phyloP scores from a whole-genome alignment of 2,113 vertebrate genomes.

The Syrrhaptes paradoxus region DNA sequence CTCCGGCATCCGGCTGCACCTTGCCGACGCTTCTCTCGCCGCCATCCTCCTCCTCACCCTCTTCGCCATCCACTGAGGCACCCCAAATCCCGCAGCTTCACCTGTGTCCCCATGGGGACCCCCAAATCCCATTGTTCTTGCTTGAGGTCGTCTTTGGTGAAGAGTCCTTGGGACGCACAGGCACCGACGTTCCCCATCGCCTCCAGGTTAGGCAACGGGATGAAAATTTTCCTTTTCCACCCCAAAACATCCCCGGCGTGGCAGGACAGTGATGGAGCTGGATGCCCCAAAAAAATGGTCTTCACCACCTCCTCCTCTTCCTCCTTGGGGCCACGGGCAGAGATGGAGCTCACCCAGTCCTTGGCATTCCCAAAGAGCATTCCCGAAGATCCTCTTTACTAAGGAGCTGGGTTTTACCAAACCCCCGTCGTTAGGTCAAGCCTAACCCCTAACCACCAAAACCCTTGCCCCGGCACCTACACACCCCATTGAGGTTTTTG shows the following conservation, averaged over 20 bases:
- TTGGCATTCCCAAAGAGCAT: not conserved
- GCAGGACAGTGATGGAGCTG: not conserved
- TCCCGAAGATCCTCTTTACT: not conserved
- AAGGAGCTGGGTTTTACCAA: not conserved
- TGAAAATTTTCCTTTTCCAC: not conserved
- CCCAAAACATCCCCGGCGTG: fast-evolving
- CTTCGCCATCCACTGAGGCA: not conserved
- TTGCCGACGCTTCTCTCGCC: slow-evolving; percentile 27
- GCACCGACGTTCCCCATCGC: not conserved
- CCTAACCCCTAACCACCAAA: not conserved
- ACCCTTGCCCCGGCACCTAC: not conserved
- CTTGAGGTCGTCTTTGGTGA: not conserved
- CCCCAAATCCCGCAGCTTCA: not conserved
- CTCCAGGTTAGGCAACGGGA: not conserved
- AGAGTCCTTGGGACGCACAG: not conserved
- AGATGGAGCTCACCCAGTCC: not conserved
- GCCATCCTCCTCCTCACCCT: slow-evolving; percentile 68
- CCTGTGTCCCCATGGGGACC: not conserved
- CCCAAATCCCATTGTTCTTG: fast-evolving
- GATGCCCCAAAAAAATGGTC: not conserved
- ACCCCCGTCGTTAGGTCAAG: not conserved
- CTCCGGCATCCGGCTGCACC: not conserved
- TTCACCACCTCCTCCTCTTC: not conserved
- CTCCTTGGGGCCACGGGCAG: not conserved
- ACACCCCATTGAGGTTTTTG: not conserved